Evolutionary conservation across 2,113 vertebrate genomes (phyloP).

Genomic region (Xyrauchen texanus): DNA sequence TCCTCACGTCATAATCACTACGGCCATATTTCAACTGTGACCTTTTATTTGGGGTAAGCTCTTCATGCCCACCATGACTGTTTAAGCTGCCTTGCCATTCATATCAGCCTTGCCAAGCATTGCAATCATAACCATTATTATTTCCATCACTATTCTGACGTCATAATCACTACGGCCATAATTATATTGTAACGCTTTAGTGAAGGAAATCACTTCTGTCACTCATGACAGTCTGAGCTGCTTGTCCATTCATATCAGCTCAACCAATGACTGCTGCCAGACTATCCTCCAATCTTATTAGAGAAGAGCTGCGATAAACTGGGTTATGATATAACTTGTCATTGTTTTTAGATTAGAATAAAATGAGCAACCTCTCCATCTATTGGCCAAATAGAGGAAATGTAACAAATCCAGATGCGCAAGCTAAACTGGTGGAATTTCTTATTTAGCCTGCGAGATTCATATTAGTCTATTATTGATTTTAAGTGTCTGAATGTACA

Average conservation of each 20-base stretch:
- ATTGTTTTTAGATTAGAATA: not conserved
- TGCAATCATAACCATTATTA: not conserved
- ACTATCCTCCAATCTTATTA: conserved; percentile 47
- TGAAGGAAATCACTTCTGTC: not conserved
- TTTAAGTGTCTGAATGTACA: too few relatives aligned
- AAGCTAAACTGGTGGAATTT: too few relatives aligned
- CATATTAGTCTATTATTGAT: too few relatives aligned
- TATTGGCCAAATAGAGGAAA: not conserved
- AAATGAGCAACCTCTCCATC: conserved; percentile 10
- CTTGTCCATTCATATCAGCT: conserved; percentile 25
- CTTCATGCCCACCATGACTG: too few relatives aligned
- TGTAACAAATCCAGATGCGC: too few relatives aligned
- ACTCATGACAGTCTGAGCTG: too few relatives aligned
- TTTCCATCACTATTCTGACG: not conserved
- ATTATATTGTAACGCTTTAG: not conserved
- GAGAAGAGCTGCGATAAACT: conserved; percentile 35
- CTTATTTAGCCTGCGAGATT: too few relatives aligned
- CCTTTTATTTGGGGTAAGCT: not conserved
- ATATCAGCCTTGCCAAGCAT: too few relatives aligned
- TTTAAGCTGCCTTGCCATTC: too few relatives aligned
- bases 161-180: not conserved
- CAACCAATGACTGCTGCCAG: too few relatives aligned
- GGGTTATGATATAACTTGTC: conserved; percentile 9
- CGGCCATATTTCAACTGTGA: not conserved
- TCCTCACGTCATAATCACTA: not conserved